A percentile compares a stretch with the other conserved stretches of the same genome.
Conservation (phyloP, 2,888 invertebrate genomes). For the Salticus scenicus region DNA sequence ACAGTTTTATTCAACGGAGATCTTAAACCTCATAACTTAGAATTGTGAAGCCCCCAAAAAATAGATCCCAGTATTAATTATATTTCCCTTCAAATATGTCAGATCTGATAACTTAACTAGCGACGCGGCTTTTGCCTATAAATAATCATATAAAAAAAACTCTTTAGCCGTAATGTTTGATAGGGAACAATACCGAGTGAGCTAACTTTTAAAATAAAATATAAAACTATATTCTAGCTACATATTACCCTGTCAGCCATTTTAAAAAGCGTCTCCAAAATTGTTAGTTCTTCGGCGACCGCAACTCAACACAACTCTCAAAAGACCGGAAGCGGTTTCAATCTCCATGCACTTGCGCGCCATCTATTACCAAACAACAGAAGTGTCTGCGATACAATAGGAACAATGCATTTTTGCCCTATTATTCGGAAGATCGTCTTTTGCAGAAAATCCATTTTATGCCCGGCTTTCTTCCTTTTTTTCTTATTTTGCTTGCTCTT, state of each 20-base stretch:
- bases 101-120: slow-evolving; percentile 65
- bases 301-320: slow-evolving; percentile 56
- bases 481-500: slow-evolving; percentile 21
- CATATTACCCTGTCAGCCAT: slow-evolving; percentile 65
- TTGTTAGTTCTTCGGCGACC: slow-evolving; percentile 58
- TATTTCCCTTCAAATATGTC: slow-evolving; percentile 59
- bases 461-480: not conserved
- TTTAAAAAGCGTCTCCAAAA: slow-evolving; percentile 64
- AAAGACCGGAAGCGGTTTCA: slow-evolving; percentile 63
- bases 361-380: slow-evolving; percentile 59
- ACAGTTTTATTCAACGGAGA: slow-evolving; percentile 31
- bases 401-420: slow-evolving; percentile 61
- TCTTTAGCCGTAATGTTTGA: slow-evolving; percentile 58
- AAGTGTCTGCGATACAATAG: slow-evolving; percentile 50
- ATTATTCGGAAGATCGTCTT: slow-evolving; percentile 48
- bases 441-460: slow-evolving; percentile 37
- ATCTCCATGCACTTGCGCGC: slow-evolving; percentile 60
- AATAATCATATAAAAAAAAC: slow-evolving; percentile 55
- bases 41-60: slow-evolving; percentile 12
- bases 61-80: slow-evolving; percentile 36
- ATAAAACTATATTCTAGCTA: slow-evolving; percentile 55
- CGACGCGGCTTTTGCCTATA: slow-evolving; percentile 41
- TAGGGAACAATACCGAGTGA: slow-evolving; percentile 50
- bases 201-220: slow-evolving; percentile 62
- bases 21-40: slow-evolving; percentile 56